Evolutionary conservation across 1,140 invertebrate genomes (phyloP), one percentile per base, ranked within the genome.

Genomic region (Drosophila lacteicornis): DNA sequence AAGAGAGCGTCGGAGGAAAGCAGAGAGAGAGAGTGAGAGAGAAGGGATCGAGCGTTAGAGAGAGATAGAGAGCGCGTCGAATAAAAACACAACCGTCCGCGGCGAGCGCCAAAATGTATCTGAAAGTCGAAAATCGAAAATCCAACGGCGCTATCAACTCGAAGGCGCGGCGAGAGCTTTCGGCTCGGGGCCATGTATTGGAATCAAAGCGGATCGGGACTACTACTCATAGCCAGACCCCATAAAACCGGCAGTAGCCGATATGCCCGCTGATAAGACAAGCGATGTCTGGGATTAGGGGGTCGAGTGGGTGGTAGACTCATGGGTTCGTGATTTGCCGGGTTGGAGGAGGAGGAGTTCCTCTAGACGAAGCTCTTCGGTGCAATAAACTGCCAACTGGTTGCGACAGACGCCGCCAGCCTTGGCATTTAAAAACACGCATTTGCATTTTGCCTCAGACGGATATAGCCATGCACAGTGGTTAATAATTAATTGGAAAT

Each of bases 121-220:
- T 90, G 85, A 90, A 90, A 69, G 81, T 68, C 59, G 53, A 62
- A 66, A 66, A 62, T 53, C 38, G 62, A 50, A 75, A 55, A 80
- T 47, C 57, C 53, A 67, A 38, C 50, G 53, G 51, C 61, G 58
- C 77, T 71, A 80, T 84, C 76, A 82, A 71, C 65, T 51, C 56
- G 85, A 90, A 84, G 84, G 85, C 85, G 85, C 78, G 84, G 57
- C 46, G 65, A 66, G 70, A 83, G 80, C 83, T 87, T 83, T 83
- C 57, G 42, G 61, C 43, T 49, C 38, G 73, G 47, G 51, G 19
- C 55, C 36, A 59, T 66, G 63, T 74, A 68, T 86, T 53, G 75
- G 70, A 80, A 80, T 75, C 70, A 70, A 79, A 70, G 50, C 68
- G 51, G 55, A 49, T 56, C 22, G 68, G 62, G 50, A n/a, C 60